Evolutionary conservation across 2,797 vertebrate species (phyloP), one percentile per base, ranked within the genome.

Genomic region (Lepus townsendii): DNA sequence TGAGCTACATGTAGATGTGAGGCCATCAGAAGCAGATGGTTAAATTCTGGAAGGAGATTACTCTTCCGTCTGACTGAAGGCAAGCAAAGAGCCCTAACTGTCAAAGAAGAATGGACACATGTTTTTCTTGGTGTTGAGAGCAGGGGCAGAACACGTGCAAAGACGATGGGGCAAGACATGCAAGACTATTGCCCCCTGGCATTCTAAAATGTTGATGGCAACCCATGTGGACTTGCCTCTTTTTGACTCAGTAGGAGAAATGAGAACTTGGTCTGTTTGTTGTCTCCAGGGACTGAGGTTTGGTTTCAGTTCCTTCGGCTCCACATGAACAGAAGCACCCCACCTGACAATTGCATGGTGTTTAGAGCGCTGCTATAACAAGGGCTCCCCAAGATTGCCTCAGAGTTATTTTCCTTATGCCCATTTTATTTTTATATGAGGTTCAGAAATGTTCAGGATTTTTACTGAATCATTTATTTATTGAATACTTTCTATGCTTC

Each of bases 271-370:
- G 54, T 80, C 65, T 84, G n/a, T 57, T 94, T 66, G 66, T 86
- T 79, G 52, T 68, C 77, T 75, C 35, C 42, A 54, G 78, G 50
- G 87, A 50, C 91, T 27, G 26, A 19, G 50, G 83, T 90, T 91
- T 82, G 65, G 87, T 96, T 94, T 96, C 91, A 79, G 83, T 97
- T 97, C 94, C 84, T 78, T 87, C 84, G 77, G 83, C 35, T 95
- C 63, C 16, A 2, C 8, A 30, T 19, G 57, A 88, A 65, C 87
- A 69, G 38, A 72, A 93, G 47, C 50, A 6, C 73, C 42, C 83
- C 86, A 86, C 35, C 91, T 95, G 94, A 54, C 73, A 80, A 83
- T 1, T 14, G 83, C 75, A 57, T 14, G 73, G 52, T n/a, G 52
- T 71, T 94, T 35, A 38, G 50, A 93, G 22, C 6, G 6, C 27